Percentiles rank a stretch among this genome's conserved stretches.
Conservation (phyloP, 30 jellyfish, hydroid and myxozoan species). For the Cassiopea andromeda region DNA sequence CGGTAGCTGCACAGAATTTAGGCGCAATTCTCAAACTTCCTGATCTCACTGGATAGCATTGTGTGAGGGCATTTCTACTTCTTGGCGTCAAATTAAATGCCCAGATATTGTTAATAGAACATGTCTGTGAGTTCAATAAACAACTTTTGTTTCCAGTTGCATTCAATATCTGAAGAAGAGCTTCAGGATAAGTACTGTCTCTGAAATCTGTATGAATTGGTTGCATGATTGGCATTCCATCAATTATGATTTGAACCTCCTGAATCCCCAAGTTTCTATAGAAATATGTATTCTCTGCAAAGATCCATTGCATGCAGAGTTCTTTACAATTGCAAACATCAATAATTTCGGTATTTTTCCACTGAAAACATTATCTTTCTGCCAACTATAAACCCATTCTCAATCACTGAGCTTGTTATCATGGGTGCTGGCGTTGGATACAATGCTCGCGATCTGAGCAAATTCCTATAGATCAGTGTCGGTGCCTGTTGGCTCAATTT, state of each 20-base stretch:
- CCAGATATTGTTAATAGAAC: background rate
- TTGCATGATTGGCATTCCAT: background rate
- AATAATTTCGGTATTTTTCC: background rate
- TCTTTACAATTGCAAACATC: background rate
- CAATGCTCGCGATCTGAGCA: background rate
- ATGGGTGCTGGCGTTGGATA: background rate
- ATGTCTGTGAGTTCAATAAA: background rate
- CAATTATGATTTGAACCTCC: background rate
- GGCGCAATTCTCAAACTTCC: conserved; percentile 10
- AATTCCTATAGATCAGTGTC: background rate
- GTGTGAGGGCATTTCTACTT: background rate
- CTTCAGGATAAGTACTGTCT: background rate
- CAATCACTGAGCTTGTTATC: background rate
- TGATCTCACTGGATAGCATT: background rate
- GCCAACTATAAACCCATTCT: background rate
- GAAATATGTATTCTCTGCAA: background rate
- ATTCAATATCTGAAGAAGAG: background rate
- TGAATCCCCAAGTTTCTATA: background rate
- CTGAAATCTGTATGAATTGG: background rate
- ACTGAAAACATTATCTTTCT: background rate
- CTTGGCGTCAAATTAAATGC: background rate
- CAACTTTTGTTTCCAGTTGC: conserved; percentile 1
- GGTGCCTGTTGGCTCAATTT: background rate
- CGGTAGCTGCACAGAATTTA: background rate
- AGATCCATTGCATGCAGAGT: background rate